Percentiles rank a stretch among this genome's conserved stretches.
Evolutionary conservation across 1,140 invertebrate genomes (phyloP).

Genomic region (Reticulitermes speratus): DNA sequence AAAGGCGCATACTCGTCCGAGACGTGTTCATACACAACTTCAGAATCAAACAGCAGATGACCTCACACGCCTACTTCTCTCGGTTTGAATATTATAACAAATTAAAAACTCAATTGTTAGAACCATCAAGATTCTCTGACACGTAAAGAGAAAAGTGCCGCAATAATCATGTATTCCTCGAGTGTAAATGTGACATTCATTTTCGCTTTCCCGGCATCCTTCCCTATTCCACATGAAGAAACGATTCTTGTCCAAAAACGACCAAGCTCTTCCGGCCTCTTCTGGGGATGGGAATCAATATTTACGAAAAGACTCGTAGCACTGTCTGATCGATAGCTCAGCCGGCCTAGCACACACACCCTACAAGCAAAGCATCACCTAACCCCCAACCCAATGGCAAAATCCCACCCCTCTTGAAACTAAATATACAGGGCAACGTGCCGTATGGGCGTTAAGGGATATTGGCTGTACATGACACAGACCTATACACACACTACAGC

Average conservation of each 20-base stretch:
- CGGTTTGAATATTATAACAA: no score
- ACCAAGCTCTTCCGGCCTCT: background rate
- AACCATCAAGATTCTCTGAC: no score
- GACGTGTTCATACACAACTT: no score
- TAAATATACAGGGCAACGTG: background rate
- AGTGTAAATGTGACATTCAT: background rate
- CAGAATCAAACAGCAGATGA: no score
- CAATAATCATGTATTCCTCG: background rate
- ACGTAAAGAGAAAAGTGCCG: background rate
- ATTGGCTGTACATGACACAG: background rate
- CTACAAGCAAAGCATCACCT: background rate
- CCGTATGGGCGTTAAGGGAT: background rate
- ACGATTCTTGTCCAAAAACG: background rate
- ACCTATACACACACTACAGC: background rate
- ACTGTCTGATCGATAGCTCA: background rate
- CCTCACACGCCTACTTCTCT: no score
- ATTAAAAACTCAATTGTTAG: no score
- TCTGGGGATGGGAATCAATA: background rate
- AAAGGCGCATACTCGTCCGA: no score
- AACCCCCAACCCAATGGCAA: conserved; percentile 5
- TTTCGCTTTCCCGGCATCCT: background rate
- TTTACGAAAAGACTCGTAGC: conserved; percentile 12
- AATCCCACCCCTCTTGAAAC: background rate
- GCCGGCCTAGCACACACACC: background rate
- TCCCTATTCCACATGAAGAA: background rate